These are phyloP conservation scores for Strix uralensis DNA, from an alignment of 2,113 vertebrate species.

Conservation along the genomic window DNA sequence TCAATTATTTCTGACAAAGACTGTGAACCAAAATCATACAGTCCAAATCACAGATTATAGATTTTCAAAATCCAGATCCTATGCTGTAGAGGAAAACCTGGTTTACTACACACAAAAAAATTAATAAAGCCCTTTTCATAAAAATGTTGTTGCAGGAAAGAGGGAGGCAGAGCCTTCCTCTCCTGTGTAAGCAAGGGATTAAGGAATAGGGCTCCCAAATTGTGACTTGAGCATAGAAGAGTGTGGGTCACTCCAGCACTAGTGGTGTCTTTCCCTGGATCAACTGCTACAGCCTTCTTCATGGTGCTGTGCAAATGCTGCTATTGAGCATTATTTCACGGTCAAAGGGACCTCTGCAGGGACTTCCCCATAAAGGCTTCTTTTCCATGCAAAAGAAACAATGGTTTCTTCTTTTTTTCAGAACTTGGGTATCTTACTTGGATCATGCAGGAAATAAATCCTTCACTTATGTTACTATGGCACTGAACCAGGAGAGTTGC, in stretches of 20 bases:
- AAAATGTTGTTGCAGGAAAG: neutral
- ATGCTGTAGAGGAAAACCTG: neutral
- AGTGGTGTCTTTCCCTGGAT: neutral
- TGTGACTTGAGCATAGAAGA: neutral
- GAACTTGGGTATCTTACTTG: neutral
- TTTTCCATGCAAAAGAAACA: neutral
- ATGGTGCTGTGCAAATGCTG: neutral
- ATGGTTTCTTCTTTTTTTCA: too few species aligned
- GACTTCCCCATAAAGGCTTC: neutral
- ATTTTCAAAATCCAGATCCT: neutral
- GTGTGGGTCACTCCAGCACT: neutral
- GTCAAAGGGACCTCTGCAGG: neutral
- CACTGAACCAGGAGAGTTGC: neutral
- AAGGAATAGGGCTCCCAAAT: neutral
- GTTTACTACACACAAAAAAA: neutral
- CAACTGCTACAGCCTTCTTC: neutral
- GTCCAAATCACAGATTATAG: neutral
- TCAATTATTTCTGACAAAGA: neutral
- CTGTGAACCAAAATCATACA: neutral
- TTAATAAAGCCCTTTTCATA: neutral
- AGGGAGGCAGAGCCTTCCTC: neutral
- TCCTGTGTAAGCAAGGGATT: neutral
- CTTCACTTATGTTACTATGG: neutral
- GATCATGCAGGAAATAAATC: neutral
- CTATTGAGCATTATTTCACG: neutral